phyloP scores from a whole-genome alignment of 2,113 vertebrate genomes.

The Pomatostomus ruficeps region DNA sequence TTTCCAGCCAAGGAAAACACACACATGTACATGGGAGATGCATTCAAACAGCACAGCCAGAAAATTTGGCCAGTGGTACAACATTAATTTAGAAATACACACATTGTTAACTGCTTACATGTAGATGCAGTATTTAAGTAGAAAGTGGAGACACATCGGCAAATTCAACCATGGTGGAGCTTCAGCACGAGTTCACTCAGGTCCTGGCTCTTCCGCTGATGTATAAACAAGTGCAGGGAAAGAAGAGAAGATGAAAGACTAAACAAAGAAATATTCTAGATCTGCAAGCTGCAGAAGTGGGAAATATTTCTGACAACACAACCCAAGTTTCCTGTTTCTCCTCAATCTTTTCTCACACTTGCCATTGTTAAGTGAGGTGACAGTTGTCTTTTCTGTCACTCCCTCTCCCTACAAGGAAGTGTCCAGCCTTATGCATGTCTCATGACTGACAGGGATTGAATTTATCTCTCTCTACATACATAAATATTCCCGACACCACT shows the following conservation, averaged over 20 bases:
- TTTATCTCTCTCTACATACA: not conserved
- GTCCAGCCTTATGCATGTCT: not conserved
- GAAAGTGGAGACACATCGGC: fast-evolving
- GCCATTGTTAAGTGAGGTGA: not conserved
- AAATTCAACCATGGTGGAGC: not conserved
- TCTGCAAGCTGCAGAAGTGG: not conserved
- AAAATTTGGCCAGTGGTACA: not conserved
- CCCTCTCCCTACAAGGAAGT: not conserved
- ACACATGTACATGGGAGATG: not conserved
- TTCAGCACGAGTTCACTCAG: not conserved
- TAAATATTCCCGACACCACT: not conserved
- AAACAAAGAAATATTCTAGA: not conserved
- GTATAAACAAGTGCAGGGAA: not conserved
- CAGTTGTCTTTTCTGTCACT: not conserved
- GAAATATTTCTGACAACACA: not conserved
- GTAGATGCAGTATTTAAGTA: not conserved
- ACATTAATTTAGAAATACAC: not conserved
- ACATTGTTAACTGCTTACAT: not conserved
- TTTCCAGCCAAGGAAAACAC: not conserved
- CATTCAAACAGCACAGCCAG: not conserved
- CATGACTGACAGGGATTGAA: not conserved
- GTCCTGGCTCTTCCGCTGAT: not conserved
- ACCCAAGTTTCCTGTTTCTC: not conserved
- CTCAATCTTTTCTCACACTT: not conserved
- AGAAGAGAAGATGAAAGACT: not conserved